These are phyloP conservation scores for Aplochiton taeniatus DNA, from an alignment of 2,797 vertebrate species.

Conservation along the genomic window DNA sequence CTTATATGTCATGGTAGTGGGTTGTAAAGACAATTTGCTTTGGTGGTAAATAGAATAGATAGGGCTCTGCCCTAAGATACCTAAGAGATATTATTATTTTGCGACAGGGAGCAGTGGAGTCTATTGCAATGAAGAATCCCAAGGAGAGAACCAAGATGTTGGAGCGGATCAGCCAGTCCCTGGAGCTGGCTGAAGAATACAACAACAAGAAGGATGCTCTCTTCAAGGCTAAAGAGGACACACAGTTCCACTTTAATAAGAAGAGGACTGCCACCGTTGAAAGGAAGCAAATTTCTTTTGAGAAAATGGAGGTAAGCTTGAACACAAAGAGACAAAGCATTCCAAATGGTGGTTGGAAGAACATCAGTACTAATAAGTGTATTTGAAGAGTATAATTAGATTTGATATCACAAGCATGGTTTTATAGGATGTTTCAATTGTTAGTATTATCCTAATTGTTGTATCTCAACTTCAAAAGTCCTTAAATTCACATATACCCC, in stretches of 20 bases:
- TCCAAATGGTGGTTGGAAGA: too few species aligned
- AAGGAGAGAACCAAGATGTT: constrained; percentile 90
- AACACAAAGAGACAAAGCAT: too few species aligned
- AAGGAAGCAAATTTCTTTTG: constrained; percentile 83
- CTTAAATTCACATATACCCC: too few species aligned
- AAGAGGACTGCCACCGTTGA: constrained; percentile 84
- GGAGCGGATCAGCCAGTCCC: constrained; percentile 87
- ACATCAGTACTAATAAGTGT: too few species aligned
- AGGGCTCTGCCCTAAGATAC: too few species aligned
- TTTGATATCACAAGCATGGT: too few species aligned
- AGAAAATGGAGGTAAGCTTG: constrained; percentile 85
- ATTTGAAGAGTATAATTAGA: too few species aligned
- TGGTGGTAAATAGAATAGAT: not conserved
- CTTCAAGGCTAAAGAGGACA: constrained; percentile 85
- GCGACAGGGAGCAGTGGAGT: constrained; percentile 89
- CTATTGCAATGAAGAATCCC: constrained; percentile 89
- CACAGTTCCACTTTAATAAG: constrained; percentile 88
- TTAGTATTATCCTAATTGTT: too few species aligned
- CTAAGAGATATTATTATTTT: not conserved
- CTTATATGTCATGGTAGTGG: not conserved
- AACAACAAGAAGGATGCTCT: constrained; percentile 79
- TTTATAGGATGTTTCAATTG: too few species aligned
- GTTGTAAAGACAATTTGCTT: not conserved
- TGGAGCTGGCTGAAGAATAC: constrained; percentile 82
- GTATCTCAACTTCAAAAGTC: too few species aligned